Conservation (phyloP, 2,888 invertebrate genomes). For the Leucania comma region DNA sequence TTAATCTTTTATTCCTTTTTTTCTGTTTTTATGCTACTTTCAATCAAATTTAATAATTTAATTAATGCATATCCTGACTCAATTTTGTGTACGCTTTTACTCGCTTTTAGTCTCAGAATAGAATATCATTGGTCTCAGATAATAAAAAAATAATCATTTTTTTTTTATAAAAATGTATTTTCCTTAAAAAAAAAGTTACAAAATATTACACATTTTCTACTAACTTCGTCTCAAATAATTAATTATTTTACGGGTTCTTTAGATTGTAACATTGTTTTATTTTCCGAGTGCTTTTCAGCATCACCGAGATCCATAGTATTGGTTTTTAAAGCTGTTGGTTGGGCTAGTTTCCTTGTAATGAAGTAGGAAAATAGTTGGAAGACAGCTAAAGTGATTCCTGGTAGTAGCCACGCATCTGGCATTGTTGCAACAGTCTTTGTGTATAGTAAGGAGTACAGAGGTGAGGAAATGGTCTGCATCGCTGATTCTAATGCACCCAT, state of each 20-base stretch:
- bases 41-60: not conserved
- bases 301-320: slow-evolving; percentile 51
- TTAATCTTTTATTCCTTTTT: too few species aligned
- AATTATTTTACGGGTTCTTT: slow-evolving; percentile 36
- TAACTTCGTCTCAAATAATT: slow-evolving; percentile 1
- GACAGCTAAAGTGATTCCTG: slow-evolving; percentile 78
- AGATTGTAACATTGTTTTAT: slow-evolving; percentile 48
- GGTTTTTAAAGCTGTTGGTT: slow-evolving; percentile 42
- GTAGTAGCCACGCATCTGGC: slow-evolving; percentile 86
- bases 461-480: slow-evolving; percentile 83
- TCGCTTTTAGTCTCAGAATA: too few species aligned
- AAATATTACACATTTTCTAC: slow-evolving; percentile 22
- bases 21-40: too few species aligned
- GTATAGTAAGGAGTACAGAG: slow-evolving; percentile 85
- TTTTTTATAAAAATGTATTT: slow-evolving; percentile 33
- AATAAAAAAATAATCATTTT: slow-evolving; percentile 2
- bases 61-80: slow-evolving; percentile 6
- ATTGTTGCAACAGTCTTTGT: slow-evolving; percentile 80
- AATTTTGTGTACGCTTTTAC: not conserved
- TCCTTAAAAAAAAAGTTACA: slow-evolving; percentile 31
- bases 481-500: slow-evolving; percentile 87
- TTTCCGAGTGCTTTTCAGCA: slow-evolving; percentile 57
- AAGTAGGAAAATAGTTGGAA: slow-evolving; percentile 82
- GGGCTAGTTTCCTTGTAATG: slow-evolving; percentile 73
- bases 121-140: too few species aligned